Conservation (phyloP, 2,797 vertebrate genomes). For the Coregonus sp. region DNA sequence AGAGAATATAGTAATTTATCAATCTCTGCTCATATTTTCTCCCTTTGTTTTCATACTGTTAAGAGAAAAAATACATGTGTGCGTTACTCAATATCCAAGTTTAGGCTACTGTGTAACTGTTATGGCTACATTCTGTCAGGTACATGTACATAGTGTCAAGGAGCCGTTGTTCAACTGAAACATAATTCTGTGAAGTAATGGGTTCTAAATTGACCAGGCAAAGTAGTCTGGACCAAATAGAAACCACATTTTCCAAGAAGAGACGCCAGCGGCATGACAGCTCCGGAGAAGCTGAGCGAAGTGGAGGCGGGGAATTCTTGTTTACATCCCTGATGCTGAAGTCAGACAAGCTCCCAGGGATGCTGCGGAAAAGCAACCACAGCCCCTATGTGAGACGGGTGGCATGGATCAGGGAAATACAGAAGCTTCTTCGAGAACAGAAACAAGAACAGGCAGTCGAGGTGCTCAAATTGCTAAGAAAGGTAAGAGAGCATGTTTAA, state of each 20-base stretch:
- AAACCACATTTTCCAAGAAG: constrained; percentile 67
- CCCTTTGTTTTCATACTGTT: neutral
- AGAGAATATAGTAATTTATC: neutral
- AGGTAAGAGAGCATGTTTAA: constrained; percentile 67
- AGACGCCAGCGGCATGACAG: constrained; percentile 58
- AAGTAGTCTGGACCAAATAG: constrained; percentile 79
- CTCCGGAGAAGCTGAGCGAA: constrained; percentile 54
- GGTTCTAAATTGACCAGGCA: constrained; percentile 85
- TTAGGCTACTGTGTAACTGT: constrained; percentile 1
- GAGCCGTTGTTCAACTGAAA: constrained; percentile 11
- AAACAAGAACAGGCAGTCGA: constrained; percentile 79
- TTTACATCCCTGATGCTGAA: constrained; percentile 81
- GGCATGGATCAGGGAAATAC: constrained; percentile 87
- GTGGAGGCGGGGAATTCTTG: constrained; percentile 72
- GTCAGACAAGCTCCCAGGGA: constrained; percentile 82
- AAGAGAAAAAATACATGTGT: neutral
- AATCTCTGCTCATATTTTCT: neutral
- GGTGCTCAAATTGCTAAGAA: constrained; percentile 80
- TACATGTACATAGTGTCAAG: neutral
- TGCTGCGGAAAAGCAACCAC: constrained; percentile 79
- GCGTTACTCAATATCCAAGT: neutral
- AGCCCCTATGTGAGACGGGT: constrained; percentile 84
- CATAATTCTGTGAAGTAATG: constrained; percentile 71
- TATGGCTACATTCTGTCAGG: neutral
- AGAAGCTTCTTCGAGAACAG: constrained; percentile 81